These are phyloP conservation scores for Odiellus spinosus DNA, from an alignment of 2,888 invertebrate species.

Conservation along the genomic window DNA sequence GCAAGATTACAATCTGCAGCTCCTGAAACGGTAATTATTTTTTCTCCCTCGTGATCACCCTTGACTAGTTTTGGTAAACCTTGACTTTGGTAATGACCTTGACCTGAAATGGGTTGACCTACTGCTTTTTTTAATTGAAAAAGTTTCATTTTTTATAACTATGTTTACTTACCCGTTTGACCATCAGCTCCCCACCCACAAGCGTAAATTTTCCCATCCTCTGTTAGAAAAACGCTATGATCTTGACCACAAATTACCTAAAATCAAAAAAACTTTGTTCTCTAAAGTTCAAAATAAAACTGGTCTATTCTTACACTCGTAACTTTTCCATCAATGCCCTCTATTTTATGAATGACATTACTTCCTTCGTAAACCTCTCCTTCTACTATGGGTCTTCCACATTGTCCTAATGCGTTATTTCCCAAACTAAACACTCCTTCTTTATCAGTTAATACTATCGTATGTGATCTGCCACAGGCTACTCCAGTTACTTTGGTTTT, in stretches of 20 bases:
- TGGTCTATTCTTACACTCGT: slow-evolving; percentile 29
- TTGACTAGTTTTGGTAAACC: slow-evolving; percentile 34
- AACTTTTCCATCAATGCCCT: slow-evolving; percentile 35
- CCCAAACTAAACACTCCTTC: slow-evolving; percentile 72
- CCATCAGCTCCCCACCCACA: slow-evolving; percentile 94
- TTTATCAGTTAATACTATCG: slow-evolving; percentile 54
- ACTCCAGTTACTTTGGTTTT: slow-evolving; percentile 31
- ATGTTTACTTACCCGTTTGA: slow-evolving; percentile 48
- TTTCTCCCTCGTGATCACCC: slow-evolving; percentile 69
- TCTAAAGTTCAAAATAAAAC: too few relatives aligned
- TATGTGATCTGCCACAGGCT: slow-evolving; percentile 76
- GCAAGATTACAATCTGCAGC: slow-evolving; percentile 76
- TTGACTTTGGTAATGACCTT: slow-evolving; percentile 26
- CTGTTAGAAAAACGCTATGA: slow-evolving; percentile 66
- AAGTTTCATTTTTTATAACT: not conserved
- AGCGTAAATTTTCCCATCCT: slow-evolving; percentile 60
- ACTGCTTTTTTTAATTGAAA: not conserved
- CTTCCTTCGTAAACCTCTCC: slow-evolving; percentile 55
- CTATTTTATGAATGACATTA: slow-evolving; percentile 48
- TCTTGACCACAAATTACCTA: slow-evolving; percentile 76
- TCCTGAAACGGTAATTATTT: slow-evolving; percentile 60
- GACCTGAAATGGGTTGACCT: slow-evolving; percentile 7
- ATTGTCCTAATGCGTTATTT: slow-evolving; percentile 86
- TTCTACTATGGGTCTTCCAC: slow-evolving; percentile 60
- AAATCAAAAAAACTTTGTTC: not conserved